A percentile compares a stretch with the other conserved stretches of the same genome.
phyloP scores from a whole-genome alignment of 2,113 vertebrate species.

The Poeciliopsis occidentalis region DNA sequence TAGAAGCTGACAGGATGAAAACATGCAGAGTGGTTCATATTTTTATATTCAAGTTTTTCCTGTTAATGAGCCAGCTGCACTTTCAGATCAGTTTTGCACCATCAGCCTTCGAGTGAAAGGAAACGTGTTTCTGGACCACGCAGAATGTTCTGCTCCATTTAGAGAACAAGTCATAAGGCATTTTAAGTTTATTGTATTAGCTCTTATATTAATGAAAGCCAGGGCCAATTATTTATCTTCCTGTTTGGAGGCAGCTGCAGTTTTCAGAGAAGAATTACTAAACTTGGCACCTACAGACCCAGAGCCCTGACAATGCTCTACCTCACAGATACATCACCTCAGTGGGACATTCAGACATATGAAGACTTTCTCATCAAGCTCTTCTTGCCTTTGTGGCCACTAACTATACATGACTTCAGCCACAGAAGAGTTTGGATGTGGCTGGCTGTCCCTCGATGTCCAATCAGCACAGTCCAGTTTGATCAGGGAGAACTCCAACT shows the following conservation, averaged over 20 bases:
- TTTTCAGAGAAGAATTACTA: not conserved
- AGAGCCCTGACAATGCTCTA: not conserved
- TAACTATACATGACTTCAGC: no score
- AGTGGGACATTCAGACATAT: not conserved
- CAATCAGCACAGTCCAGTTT: no score
- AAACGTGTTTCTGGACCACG: not conserved
- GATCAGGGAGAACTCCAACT: no score
- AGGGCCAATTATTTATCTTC: not conserved
- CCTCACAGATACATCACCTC: not conserved
- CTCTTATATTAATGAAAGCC: not conserved
- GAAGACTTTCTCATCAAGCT: not conserved
- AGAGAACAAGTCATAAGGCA: not conserved
- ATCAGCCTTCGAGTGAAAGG: not conserved
- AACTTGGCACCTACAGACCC: not conserved
- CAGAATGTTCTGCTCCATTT: not conserved
- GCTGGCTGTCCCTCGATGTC: no score
- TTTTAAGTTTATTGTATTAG: no score
- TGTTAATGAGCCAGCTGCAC: constrained; percentile 21
- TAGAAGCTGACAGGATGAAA: constrained; percentile 2
- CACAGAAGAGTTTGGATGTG: no score
- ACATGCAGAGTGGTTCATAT: constrained; percentile 3
- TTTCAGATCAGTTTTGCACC: not conserved
- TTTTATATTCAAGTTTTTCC: constrained; percentile 29
- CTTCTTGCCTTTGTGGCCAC: no score
- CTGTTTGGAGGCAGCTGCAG: not conserved